Evolutionary conservation across 1,140 invertebrate species (phyloP), one percentile per base, ranked within the genome.

Genomic region (Drosophila pectinifera): DNA sequence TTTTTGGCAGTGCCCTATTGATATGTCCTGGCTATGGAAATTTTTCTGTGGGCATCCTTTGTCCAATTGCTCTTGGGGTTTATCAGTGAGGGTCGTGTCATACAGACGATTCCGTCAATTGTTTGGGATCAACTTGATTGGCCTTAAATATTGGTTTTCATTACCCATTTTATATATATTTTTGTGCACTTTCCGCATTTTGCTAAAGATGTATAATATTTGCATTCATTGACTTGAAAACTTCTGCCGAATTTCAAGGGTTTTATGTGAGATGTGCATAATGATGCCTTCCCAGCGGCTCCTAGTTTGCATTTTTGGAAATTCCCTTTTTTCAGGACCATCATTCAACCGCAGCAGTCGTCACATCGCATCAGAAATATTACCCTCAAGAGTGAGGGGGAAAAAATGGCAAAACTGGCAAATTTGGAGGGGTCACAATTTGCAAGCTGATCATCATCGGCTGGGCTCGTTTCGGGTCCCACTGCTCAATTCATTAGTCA

Each of bases 401-500:
- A n/a, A 24, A 59, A 53, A 62, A 22, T 4, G 3, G 16, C 18
- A 22, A 16, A 13, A 14, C 11, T 24, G 2, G 39, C 16, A 22
- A 42, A 38, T 8, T 36, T 28, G 20, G 3, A 3, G 22, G 10
- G 28, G 10, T 42, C 24, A 20, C 14, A 43, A 63, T 63, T 63
- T 72, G 67, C 38, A 63, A 55, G 58, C 58, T 49, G 73, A 75
- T 75, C 73, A 75, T 72, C 67, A 62, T 61, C 48, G 53, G 41
- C 26, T 68, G 61, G 59, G 41, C 41, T 68, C 61, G 64, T 49
- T 48, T 49, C 48, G 49, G 59, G 72, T 54, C 48, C 57, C 72
- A 43, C 18, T 55, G 58, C 69, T 64, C 69, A 73, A 73, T 75
- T 75, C 73, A 75, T 75, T 75, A 75, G 73, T 56, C 59, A 75